Percentiles rank a stretch among this genome's conserved stretches.
Evolutionary conservation across 30 jellyfish, hydroid and myxozoan species (phyloP).

Genomic region (Calvadosia cruxmelitensis): DNA sequence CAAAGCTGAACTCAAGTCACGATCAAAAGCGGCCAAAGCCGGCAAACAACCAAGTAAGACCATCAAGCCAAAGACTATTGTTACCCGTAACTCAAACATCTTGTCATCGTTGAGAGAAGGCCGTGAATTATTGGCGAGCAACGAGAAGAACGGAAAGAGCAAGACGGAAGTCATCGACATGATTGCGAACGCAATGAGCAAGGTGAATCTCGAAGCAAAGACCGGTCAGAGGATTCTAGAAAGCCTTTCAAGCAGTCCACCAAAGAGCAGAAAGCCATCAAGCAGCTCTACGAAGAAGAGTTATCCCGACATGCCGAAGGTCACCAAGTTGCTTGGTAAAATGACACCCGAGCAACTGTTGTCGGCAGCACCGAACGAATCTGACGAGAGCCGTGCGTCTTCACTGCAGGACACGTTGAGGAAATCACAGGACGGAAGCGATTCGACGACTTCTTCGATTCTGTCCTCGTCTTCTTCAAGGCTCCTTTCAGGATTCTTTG

Average conservation of each 20-base stretch:
- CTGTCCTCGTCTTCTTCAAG: background rate
- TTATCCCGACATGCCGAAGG: constrained; percentile 77
- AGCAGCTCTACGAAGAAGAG: constrained; percentile 29
- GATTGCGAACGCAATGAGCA: constrained; percentile 89
- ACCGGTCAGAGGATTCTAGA: constrained; percentile 65
- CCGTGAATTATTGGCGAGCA: constrained; percentile 33
- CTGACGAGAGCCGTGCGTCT: background rate
- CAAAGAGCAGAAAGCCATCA: background rate
- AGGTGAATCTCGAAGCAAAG: constrained; percentile 83
- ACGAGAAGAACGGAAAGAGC: constrained; percentile 31
- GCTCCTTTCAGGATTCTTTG: constrained; percentile 9
- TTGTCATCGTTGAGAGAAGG: constrained; percentile 75
- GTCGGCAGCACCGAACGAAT: constrained; percentile 17
- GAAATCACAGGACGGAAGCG: background rate
- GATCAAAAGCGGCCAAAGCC: background rate
- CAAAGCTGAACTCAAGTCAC: background rate
- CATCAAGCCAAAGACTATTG: constrained; percentile 32
- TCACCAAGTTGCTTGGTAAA: constrained; percentile 46
- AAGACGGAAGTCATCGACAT: constrained; percentile 77
- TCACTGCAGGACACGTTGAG: constrained; percentile 7
- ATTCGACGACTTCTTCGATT: background rate
- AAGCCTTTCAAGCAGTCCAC: background rate
- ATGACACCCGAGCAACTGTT: constrained; percentile 25
- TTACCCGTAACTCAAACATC: constrained; percentile 72
- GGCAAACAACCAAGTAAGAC: background rate